Percentiles rank a stretch among this genome's conserved stretches.
These are phyloP conservation scores for Drosophila teissieri DNA, from an alignment of 1,140 invertebrate species.

Conservation along the genomic window DNA sequence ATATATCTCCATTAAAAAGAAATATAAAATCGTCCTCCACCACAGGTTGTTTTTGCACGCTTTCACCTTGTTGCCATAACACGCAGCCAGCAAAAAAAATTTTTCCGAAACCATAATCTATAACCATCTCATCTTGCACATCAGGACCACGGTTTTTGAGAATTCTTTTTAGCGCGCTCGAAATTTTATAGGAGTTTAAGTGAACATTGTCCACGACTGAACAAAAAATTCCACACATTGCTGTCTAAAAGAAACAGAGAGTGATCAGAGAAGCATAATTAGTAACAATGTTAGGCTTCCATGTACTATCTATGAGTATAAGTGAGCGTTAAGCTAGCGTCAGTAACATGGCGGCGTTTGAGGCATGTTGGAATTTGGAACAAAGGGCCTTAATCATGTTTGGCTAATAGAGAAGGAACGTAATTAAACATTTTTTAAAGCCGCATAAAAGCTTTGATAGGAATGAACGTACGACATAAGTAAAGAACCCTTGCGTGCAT, in stretches of 20 bases:
- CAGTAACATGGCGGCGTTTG: no score
- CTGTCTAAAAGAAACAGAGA: neutral
- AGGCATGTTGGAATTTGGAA: no score
- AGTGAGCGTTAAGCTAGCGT: no score
- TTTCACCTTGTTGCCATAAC: constrained; percentile 89
- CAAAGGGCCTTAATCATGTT: no score
- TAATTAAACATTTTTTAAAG: no score
- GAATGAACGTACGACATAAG: no score
- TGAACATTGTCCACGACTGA: constrained; percentile 11
- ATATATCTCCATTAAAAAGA: constrained; percentile 94
- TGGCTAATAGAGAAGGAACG: no score
- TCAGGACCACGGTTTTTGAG: constrained; percentile 65
- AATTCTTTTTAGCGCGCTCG: constrained; percentile 2
- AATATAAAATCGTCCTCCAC: constrained; percentile 87
- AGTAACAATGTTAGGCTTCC: no score
- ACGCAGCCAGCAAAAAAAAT: constrained; percentile 86
- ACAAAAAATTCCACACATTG: constrained; percentile 70
- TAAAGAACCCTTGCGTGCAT: no score
- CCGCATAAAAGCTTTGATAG: no score
- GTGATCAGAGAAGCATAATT: no score
- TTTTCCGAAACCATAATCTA: constrained; percentile 14
- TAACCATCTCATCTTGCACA: constrained; percentile 10
- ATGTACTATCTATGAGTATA: no score
- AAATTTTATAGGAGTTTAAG: neutral
- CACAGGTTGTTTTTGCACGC: constrained; percentile 87